These are phyloP conservation scores for Centruroides vittatus DNA, from an alignment of 1,140 invertebrate species.

Conservation along the genomic window DNA sequence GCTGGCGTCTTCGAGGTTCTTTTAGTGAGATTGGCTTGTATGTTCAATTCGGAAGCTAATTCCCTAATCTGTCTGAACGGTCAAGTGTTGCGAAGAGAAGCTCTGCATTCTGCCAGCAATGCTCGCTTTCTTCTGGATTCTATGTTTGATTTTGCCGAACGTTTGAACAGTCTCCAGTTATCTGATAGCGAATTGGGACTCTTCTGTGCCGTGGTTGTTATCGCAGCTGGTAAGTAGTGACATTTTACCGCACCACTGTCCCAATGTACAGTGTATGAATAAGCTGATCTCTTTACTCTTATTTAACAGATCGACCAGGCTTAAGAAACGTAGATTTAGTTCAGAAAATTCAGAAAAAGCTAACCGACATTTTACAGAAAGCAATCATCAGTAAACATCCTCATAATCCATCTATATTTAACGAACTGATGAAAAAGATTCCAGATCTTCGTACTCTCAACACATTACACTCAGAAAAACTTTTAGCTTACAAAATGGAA, in stretches of 20 bases:
- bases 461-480: conserved; percentile 88
- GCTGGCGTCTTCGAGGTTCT: conserved; percentile 81
- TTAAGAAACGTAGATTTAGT: conserved; percentile 80
- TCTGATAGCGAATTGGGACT: conserved; percentile 85
- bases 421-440: conserved; percentile 81
- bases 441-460: conserved; percentile 88
- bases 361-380: conserved; percentile 71
- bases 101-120: conserved; percentile 70
- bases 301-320: conserved; percentile 60
- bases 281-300: conserved; percentile 1
- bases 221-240: conserved; percentile 54
- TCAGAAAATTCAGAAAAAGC: conserved; percentile 75
- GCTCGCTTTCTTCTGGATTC: conserved; percentile 88
- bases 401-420: conserved; percentile 48
- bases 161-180: conserved; percentile 75
- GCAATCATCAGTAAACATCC: conserved; percentile 61
- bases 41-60: conserved; percentile 68
- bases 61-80: conserved; percentile 86
- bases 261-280: too few species aligned
- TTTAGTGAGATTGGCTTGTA: conserved; percentile 78
- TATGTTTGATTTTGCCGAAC: conserved; percentile 93
- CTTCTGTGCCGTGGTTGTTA: conserved; percentile 87
- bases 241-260: too few species aligned
- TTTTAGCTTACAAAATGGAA: conserved; percentile 78
- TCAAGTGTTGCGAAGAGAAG: conserved; percentile 74